Evolutionary conservation across 1,140 invertebrate genomes (phyloP).

Genomic region (Latrodectus geometricus): DNA sequence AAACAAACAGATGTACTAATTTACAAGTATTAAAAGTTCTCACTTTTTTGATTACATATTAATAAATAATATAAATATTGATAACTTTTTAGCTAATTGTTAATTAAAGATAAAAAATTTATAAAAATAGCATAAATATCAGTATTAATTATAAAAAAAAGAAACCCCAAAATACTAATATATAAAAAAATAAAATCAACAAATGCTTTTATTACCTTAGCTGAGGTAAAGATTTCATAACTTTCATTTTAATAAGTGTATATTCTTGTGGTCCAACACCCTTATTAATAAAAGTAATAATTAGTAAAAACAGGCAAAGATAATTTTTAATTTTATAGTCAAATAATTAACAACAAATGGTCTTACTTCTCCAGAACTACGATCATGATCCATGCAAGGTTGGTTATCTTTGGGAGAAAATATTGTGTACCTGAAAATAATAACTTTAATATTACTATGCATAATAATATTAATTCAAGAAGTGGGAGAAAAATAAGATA

Average conservation of each 20-base stretch:
- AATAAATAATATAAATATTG: no score
- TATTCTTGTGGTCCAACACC: conserved; percentile 99
- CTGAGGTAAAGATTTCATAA: conserved; percentile 80
- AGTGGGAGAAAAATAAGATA: not conserved
- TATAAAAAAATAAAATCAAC: no score
- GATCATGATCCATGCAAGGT: conserved; percentile 99
- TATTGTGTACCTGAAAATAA: conserved; percentile 82
- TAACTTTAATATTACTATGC: not conserved
- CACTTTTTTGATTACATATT: no score
- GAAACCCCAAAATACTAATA: no score
- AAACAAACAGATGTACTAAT: no score
- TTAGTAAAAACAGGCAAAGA: not conserved
- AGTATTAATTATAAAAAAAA: no score
- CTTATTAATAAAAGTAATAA: conserved; percentile 63
- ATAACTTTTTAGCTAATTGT: no score
- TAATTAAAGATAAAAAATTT: no score
- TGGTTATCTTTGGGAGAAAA: conserved; percentile 97
- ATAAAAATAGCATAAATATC: no score
- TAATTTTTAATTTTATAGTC: conserved; percentile 13
- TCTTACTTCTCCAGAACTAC: conserved; percentile 85
- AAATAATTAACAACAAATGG: conserved; percentile 21
- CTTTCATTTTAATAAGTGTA: conserved; percentile 94
- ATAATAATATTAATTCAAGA: not conserved
- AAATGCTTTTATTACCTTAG: conserved; percentile 68
- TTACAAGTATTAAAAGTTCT: no score